Conservation (phyloP, 37 sponge, comb jelly and placozoan species). For the Corticium candelabrum region DNA sequence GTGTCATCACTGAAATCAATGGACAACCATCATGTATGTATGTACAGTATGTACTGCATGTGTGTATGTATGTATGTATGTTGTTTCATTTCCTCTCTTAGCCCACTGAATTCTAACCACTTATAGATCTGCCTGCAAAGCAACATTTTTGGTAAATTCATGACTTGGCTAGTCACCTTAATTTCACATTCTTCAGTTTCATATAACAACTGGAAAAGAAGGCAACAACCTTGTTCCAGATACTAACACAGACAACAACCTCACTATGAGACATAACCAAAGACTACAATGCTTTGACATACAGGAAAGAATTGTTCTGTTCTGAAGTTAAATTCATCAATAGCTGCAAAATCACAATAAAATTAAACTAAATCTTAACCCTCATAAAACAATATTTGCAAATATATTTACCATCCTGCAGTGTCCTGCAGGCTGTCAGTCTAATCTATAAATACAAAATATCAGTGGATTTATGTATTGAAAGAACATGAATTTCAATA, state of each 20-base stretch:
- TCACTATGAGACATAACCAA: not conserved
- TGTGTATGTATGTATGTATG: no score
- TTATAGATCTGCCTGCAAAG: no score
- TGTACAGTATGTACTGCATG: no score
- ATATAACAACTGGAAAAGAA: conserved; percentile 38
- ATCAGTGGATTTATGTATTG: no score
- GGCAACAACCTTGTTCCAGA: conserved; percentile 19
- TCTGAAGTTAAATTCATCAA: conserved; percentile 56
- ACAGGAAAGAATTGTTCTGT: conserved; percentile 55
- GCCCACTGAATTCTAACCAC: no score
- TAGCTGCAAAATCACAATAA: conserved; percentile 16
- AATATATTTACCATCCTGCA: conserved; percentile 13
- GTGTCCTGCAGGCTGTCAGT: conserved; percentile 38
- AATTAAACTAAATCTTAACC: not conserved
- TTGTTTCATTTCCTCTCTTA: no score
- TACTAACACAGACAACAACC: conserved; percentile 27
- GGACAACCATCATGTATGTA: no score
- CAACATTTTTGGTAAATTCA: not conserved
- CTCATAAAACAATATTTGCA: not conserved
- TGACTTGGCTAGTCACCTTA: conserved; percentile 9
- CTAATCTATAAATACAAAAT: conserved; percentile 25
- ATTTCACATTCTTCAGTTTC: conserved; percentile 34
- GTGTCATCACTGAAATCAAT: no score
- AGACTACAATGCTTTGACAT: not conserved
- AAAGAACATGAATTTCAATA: no score